Percentiles rank a stretch among this genome's conserved stretches.
Evolutionary conservation across 2,113 vertebrate species (phyloP).

Genomic region (Platysteira castanea): DNA sequence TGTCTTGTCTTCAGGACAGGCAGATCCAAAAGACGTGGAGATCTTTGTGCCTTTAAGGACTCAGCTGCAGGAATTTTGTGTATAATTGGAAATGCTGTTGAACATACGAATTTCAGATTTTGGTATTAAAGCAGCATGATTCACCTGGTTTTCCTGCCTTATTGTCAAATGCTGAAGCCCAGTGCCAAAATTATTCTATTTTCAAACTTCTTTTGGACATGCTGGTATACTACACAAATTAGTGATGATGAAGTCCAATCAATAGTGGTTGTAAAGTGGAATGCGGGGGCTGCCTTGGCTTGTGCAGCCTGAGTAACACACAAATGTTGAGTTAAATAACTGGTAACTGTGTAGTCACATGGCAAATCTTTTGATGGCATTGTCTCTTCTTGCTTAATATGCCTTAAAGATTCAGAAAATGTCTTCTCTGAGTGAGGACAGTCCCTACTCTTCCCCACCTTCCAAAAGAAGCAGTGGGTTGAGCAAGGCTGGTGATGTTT

Average conservation of each 20-base stretch:
- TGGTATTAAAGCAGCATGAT: not conserved
- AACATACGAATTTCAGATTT: not conserved
- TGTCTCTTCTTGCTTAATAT: not conserved
- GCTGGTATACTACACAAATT: not conserved
- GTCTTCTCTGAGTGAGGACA: not conserved
- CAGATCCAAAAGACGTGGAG: not conserved
- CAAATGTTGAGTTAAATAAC: not conserved
- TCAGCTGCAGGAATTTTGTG: not conserved
- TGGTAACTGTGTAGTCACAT: not conserved
- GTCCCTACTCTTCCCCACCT: not conserved
- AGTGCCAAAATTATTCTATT: not conserved
- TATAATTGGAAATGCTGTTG: not conserved
- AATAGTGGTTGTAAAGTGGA: not conserved
- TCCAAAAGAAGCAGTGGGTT: not conserved
- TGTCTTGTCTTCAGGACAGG: not conserved
- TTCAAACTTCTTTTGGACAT: not conserved
- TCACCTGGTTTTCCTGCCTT: not conserved
- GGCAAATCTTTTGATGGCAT: not conserved
- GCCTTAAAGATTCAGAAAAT: not conserved
- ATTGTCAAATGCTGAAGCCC: not conserved
- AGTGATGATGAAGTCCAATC: not conserved
- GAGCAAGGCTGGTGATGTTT: not conserved
- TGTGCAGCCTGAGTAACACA: not conserved
- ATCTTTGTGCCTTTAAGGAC: not conserved
- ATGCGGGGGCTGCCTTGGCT: not conserved